A percentile compares a stretch with the other conserved stretches of the same genome.
These are phyloP conservation scores for Aspidoscelis tigris DNA, from an alignment of 2,113 vertebrate genomes.

Conservation along the genomic window DNA sequence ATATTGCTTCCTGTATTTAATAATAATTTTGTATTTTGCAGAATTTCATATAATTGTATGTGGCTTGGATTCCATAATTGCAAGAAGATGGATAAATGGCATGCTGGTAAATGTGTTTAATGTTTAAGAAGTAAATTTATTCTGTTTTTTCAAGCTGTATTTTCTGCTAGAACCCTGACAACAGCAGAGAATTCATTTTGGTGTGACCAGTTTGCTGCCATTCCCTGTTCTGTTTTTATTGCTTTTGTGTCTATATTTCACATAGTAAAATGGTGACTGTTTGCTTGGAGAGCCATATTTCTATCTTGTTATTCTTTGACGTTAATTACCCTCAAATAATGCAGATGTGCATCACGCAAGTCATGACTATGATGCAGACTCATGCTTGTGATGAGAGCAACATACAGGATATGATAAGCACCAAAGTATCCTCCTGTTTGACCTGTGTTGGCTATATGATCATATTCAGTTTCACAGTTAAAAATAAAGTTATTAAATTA, in stretches of 20 bases:
- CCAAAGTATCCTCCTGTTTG: neutral
- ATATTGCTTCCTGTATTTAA: no score
- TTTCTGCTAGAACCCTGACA: neutral
- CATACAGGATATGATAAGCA: neutral
- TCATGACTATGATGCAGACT: neutral
- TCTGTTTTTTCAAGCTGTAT: neutral
- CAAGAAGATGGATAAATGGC: slow-evolving; percentile 96
- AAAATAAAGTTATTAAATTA: no score
- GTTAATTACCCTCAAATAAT: neutral
- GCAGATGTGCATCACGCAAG: no score
- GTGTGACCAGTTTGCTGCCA: neutral
- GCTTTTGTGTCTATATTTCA: neutral
- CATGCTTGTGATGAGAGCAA: neutral
- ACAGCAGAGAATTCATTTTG: neutral
- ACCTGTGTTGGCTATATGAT: neutral
- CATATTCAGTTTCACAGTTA: neutral
- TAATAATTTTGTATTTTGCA: slow-evolving; percentile 57
- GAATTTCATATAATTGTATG: slow-evolving; percentile 97
- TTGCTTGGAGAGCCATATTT: neutral
- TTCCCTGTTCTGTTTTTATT: neutral
- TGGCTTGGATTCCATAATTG: slow-evolving; percentile 94
- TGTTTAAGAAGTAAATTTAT: slow-evolving; percentile 22
- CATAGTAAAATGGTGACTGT: neutral
- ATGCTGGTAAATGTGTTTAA: slow-evolving; percentile 85
- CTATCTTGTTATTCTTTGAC: neutral